These are phyloP conservation scores for Agrochola lychnidis DNA, from an alignment of 2,888 invertebrate species.

Conservation along the genomic window DNA sequence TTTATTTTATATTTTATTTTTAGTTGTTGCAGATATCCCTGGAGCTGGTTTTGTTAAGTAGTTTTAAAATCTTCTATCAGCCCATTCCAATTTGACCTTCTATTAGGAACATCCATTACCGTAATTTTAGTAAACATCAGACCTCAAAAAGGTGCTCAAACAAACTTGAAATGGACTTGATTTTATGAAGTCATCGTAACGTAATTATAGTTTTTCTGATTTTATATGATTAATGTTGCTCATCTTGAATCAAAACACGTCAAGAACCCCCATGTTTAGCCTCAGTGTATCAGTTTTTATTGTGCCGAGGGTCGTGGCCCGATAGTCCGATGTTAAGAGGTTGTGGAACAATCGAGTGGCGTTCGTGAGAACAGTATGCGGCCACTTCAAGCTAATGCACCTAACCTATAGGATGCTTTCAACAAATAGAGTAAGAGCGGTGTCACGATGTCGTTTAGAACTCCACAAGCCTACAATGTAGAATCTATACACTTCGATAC, in stretches of 20 bases:
- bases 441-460: conserved; percentile 67
- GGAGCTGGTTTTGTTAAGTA: background rate
- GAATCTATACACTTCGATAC: conserved; percentile 49
- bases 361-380: conserved; percentile 85
- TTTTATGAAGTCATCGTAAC: conserved; percentile 59
- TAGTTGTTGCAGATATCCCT: background rate
- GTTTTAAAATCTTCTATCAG: conserved; percentile 1
- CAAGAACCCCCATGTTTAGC: conserved; percentile 68
- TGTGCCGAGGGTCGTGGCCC: conserved; percentile 83
- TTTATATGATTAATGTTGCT: conserved; percentile 62
- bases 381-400: conserved; percentile 75
- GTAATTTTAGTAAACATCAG: conserved; percentile 14
- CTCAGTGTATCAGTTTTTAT: conserved; percentile 77
- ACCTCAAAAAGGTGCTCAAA: conserved; percentile 32
- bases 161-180: conserved; percentile 34
- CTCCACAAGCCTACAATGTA: conserved; percentile 47
- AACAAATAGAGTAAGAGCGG: conserved; percentile 70
- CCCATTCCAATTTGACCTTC: background rate
- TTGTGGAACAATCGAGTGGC: conserved; percentile 85
- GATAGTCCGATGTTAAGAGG: conserved; percentile 86
- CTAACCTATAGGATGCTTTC: conserved; percentile 67
- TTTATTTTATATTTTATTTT: background rate
- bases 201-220: conserved; percentile 60
- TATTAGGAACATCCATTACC: conserved; percentile 18
- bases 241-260: conserved; percentile 58